Evolutionary conservation across 1,140 invertebrate genomes (phyloP), one percentile per base, ranked within the genome.

Genomic region (Drosophila bocqueti): DNA sequence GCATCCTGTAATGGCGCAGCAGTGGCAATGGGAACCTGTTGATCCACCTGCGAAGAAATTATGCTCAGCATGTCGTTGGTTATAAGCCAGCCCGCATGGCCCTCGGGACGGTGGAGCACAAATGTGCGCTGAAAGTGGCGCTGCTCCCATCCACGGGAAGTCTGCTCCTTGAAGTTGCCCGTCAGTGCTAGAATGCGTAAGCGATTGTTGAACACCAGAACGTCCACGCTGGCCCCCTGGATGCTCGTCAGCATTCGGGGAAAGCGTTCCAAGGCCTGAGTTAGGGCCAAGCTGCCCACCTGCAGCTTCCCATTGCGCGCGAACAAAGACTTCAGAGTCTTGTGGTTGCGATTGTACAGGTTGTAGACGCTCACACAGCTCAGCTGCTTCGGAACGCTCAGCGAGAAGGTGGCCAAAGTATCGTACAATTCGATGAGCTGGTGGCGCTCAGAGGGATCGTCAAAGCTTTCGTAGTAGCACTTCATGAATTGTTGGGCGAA

Each of bases 331-430:
- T 40, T 52, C 3, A 36, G 13, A 38, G 16, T 21, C 7, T n/a
- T 26, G 7, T 45, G 49, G 40, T 81, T 81, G 16, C 72, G 60
- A 60, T 81, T 64, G 43, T 81, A 81, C 18, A 81, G 13, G 3
- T 13, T 49, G 46, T 81, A 81, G 9, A 21, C 49, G 24, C 15
- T 16, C 1, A 57, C 43, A 0, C 43, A 5, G 13, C 29, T 2
- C 18, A 76, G 6, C 6, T 60, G 7, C 8, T 54, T 47, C 1
- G 76, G 36, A 13, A 57, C 63, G 11, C 46, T 57, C 5, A 84
- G 15, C 13, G 82, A 81, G 24, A 85, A 74, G 11, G 46, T 31
- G 4, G 78, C 77, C 4, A 24, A 8, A 1, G 34, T 9, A 1
- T 42, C 26, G 42, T 85, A 85, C 7, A 31, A 68, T 0, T 45